Evolutionary conservation across 1,140 invertebrate genomes (phyloP), one percentile per base, ranked within the genome.

Genomic region (Planococcus citri): DNA sequence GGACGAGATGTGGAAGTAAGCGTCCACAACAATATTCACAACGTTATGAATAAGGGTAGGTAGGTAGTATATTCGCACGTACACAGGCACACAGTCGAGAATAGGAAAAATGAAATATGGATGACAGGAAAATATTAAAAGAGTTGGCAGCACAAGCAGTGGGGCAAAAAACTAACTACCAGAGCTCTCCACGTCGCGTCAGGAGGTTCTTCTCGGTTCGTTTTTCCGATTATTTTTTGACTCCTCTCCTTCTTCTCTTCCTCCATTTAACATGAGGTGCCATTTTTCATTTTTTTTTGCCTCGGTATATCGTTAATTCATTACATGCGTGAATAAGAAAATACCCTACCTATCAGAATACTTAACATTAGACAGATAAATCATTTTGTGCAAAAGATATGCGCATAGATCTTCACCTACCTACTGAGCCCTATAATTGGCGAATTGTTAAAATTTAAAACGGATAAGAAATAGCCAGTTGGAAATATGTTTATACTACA

Each of bases 111-210:
- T 64, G 60, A 64, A 25, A 64, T 64, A 64, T 64, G 60, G 60
- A 10, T 64, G 60, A 64, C 60, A 64, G 60, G 60, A 64, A 64
- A 64, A 64, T 64, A 64, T 64, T 64, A 64, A 64, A 64, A 64
- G 60, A 64, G 14, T 21, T 64, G n/a, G n/a, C n/a, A n/a, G n/a
- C n/a, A n/a, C n/a, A n/a, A 64, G 60, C 60, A 21, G 60, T 10
- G 51, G 17, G 4, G 51, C 6, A 64, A 25, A 64, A 64, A 64
- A 64, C 21, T 27, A 64, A 64, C 21, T 25, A 64, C 21, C 21
- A 17, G n/a, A n/a, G n/a, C n/a, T n/a, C n/a, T 22, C 21, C 17
- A 4, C 51, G 4, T n/a, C 51, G 4, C 4, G 17, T n/a, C 51
- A 58, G 6, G 21, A 22, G 21, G 3, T 8, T 3, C 17, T 58